phyloP scores from a whole-genome alignment of 2,888 invertebrate species.

The Yponomeuta plumbellus region DNA sequence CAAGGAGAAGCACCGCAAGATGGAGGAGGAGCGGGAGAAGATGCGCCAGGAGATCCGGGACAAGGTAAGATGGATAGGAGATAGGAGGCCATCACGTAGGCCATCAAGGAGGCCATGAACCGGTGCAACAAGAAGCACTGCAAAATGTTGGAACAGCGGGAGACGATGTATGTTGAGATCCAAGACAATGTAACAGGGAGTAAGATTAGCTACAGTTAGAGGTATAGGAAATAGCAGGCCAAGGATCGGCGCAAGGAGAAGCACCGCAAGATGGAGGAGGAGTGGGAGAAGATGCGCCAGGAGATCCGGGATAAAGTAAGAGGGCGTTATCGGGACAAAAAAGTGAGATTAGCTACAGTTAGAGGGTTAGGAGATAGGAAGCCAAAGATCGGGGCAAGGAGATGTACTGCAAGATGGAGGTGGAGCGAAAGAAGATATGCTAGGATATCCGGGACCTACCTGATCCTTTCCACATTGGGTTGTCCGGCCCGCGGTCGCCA shows the following conservation, averaged over 20 bases:
- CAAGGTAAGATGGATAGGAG: conserved; percentile 83
- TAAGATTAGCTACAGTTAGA: no score
- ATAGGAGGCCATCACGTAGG: conserved; percentile 98
- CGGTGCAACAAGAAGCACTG: conserved; percentile 99
- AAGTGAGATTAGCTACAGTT: no score
- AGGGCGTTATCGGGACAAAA: conserved; percentile 8
- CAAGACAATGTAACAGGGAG: no score
- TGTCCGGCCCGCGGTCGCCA: no score
- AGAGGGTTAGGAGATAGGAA: no score
- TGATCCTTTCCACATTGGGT: no score
- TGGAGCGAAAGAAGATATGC: no score
- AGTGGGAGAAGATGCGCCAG: conserved; percentile 80
- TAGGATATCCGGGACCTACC: no score
- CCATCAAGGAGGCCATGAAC: conserved; percentile 98
- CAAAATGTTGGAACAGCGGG: conserved; percentile 99
- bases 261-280: conserved; percentile 99
- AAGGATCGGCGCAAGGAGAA: conserved; percentile 99
- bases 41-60: conserved; percentile 99
- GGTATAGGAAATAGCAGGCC: no score
- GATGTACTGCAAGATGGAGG: no score
- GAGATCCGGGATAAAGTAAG: conserved; percentile 99
- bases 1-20: conserved; percentile 99
- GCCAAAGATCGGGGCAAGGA: no score
- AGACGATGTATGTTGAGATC: conserved; percentile 86
- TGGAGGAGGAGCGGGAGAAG: conserved; percentile 99